These are phyloP conservation scores for Champsocephalus gunnari DNA, from an alignment of 2,797 vertebrate genomes.

Conservation along the genomic window DNA sequence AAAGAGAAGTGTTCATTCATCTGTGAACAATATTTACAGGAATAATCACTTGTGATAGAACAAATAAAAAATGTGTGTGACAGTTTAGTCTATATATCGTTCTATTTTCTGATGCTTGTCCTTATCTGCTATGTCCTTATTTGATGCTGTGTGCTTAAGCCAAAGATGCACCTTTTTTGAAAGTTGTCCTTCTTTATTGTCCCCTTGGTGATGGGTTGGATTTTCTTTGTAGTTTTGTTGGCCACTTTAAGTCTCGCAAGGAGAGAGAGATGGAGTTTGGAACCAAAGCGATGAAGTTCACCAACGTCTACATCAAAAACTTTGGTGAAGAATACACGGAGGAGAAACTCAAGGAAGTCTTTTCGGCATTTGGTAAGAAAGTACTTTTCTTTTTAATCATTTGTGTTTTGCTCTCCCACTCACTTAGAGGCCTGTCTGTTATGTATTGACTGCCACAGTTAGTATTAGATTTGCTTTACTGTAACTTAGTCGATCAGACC, in stretches of 20 bases:
- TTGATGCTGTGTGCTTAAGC: background rate
- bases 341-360: slow-evolving; percentile 88
- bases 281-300: slow-evolving; percentile 90
- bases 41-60: background rate
- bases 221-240: slow-evolving; percentile 89
- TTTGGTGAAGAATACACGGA: slow-evolving; percentile 92
- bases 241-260: slow-evolving; percentile 95
- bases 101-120: background rate
- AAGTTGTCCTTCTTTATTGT: background rate
- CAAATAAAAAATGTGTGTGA: background rate
- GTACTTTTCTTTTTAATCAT: background rate
- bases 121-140: background rate
- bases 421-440: background rate
- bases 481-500: background rate
- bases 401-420: background rate
- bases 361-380: slow-evolving; percentile 89
- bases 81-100: background rate
- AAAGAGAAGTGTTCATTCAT: background rate
- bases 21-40: background rate
- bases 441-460: background rate
- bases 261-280: slow-evolving; percentile 94
- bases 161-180: background rate
- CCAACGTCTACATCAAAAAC: slow-evolving; percentile 99
- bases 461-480: background rate
- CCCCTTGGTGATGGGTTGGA: slow-evolving; percentile 2